A percentile compares a stretch with the other conserved stretches of the same genome.
phyloP scores from a whole-genome alignment of 2,888 invertebrate species.

The Auanema sp. region DNA sequence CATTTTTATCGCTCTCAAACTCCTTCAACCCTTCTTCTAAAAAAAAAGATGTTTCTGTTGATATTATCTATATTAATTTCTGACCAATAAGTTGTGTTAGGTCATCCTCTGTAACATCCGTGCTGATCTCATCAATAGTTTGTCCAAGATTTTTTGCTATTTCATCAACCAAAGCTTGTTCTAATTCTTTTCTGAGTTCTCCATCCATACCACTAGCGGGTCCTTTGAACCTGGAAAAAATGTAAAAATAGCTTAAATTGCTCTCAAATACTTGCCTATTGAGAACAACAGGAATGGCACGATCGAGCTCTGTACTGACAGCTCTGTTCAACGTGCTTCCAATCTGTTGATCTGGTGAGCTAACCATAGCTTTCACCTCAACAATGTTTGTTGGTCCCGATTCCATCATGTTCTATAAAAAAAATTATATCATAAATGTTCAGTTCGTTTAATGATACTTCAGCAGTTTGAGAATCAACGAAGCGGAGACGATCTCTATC shows the following conservation, averaged over 20 bases:
- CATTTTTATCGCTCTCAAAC: background rate
- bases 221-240: constrained; percentile 27
- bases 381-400: constrained; percentile 41
- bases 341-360: constrained; percentile 35
- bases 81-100: constrained; percentile 28
- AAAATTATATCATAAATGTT: constrained; percentile 3
- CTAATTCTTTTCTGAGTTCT: constrained; percentile 38
- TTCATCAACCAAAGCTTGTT: constrained; percentile 41
- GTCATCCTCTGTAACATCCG: constrained; percentile 32
- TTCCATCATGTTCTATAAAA: constrained; percentile 24
- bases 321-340: constrained; percentile 34
- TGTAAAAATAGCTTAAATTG: background rate
- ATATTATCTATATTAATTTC: background rate
- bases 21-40: constrained; percentile 33
- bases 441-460: constrained; percentile 12
- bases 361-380: constrained; percentile 46
- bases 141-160: constrained; percentile 40
- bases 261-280: constrained; percentile 19
- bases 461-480: constrained; percentile 28
- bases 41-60: background rate
- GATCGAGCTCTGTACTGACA: constrained; percentile 38
- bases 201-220: constrained; percentile 29
- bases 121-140: constrained; percentile 30
- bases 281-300: constrained; percentile 45
- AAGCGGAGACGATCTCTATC: constrained; percentile 38